Evolutionary conservation across 1,140 invertebrate genomes (phyloP).

Genomic region (Coenobita brevimanus): DNA sequence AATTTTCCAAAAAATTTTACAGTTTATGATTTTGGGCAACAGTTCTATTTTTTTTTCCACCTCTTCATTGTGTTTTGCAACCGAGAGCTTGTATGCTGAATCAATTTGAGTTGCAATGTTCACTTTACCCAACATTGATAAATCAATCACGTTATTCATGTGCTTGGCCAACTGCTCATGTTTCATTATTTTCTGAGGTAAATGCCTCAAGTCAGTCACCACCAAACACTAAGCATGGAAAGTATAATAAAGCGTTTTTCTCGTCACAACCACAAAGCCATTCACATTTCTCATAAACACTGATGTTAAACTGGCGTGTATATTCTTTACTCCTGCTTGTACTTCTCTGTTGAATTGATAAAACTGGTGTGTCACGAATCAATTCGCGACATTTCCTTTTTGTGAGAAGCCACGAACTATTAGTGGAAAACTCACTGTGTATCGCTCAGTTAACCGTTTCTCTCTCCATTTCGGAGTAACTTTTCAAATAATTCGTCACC

Average conservation of each 20-base stretch:
- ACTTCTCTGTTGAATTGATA: neutral
- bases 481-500: too few species aligned
- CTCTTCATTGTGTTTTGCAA: constrained; percentile 43
- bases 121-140: constrained; percentile 14
- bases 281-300: constrained; percentile 29
- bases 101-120: constrained; percentile 24
- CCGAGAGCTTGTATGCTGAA: constrained; percentile 27
- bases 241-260: constrained; percentile 52
- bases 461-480: too few species aligned
- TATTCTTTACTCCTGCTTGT: constrained; percentile 28
- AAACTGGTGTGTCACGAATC: too few species aligned
- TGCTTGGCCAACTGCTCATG: constrained; percentile 56
- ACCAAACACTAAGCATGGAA: constrained; percentile 53
- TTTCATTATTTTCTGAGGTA: constrained; percentile 56
- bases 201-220: constrained; percentile 62
- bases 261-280: constrained; percentile 40
- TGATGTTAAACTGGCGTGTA: constrained; percentile 12
- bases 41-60: constrained; percentile 23
- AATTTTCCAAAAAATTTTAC: constrained; percentile 43
- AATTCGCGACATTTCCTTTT: too few species aligned
- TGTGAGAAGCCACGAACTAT: too few species aligned
- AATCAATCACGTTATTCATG: constrained; percentile 14
- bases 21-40: constrained; percentile 27
- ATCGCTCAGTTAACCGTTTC: too few species aligned
- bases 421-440: too few species aligned